Percentiles rank a stretch among this genome's conserved stretches.
Conservation (phyloP, 2,113 vertebrate genomes). For the Erythrolamprus reginae region DNA sequence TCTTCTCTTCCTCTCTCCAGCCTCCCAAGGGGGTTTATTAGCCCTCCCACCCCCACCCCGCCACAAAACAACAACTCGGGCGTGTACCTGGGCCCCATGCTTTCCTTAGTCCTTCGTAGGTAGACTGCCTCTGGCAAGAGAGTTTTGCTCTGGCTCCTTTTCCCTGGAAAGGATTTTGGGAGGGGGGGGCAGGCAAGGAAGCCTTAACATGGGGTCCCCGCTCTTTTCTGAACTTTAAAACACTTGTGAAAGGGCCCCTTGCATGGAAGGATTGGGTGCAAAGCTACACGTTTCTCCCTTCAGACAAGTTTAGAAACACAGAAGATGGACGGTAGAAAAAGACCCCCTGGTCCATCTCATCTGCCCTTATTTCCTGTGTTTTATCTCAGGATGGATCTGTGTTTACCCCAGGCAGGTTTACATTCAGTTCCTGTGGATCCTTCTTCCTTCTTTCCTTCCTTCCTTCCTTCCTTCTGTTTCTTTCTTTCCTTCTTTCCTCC, state of each 20-base stretch:
- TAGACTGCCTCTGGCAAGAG: neutral
- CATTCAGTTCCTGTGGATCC: no score
- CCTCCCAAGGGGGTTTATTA: neutral
- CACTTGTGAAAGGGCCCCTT: neutral
- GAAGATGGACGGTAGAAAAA: no score
- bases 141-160: neutral
- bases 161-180: neutral
- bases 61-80: neutral
- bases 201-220: neutral
- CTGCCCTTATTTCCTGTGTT: no score
- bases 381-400: no score
- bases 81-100: neutral
- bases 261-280: neutral
- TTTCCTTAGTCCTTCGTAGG: neutral
- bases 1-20: neutral
- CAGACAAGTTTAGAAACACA: no score
- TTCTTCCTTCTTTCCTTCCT: no score
- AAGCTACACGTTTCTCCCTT: neutral
- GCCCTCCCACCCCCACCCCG: neutral
- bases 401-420: no score
- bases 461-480: no score
- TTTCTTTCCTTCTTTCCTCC: no score
- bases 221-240: neutral
- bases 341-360: no score
- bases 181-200: neutral